These are phyloP conservation scores for Ceratina japonica DNA, from an alignment of 1,140 invertebrate species.

Conservation along the genomic window DNA sequence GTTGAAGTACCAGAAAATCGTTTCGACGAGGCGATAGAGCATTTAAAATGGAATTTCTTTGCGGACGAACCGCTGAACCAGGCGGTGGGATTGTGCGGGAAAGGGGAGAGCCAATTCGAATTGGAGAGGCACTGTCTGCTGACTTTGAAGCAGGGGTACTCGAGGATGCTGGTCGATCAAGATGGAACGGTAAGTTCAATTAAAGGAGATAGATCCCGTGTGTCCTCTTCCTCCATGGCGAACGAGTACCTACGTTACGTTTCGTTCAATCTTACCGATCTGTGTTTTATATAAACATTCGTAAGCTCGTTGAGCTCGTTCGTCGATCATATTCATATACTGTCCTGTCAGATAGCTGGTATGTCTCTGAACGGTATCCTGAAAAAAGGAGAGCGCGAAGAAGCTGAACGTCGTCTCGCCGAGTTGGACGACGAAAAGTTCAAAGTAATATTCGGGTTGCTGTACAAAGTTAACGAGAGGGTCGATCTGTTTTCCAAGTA, in stretches of 20 bases:
- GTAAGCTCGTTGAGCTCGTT: constrained; percentile 24
- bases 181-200: constrained; percentile 80
- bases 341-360: constrained; percentile 82
- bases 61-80: constrained; percentile 89
- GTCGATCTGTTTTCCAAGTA: constrained; percentile 83
- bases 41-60: constrained; percentile 87
- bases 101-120: constrained; percentile 84
- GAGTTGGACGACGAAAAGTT: constrained; percentile 82
- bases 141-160: constrained; percentile 86
- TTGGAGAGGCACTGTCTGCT: constrained; percentile 86
- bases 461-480: constrained; percentile 83
- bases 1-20: constrained; percentile 78
- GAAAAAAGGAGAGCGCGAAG: constrained; percentile 81
- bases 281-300: neutral
- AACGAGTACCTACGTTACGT: neutral
- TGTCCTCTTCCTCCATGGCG: neutral
- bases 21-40: constrained; percentile 83
- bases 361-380: constrained; percentile 84
- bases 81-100: constrained; percentile 84
- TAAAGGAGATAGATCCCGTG: neutral
- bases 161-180: constrained; percentile 84
- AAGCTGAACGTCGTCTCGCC: constrained; percentile 81
- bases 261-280: neutral
- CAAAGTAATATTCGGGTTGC: constrained; percentile 83
- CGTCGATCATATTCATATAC: constrained; percentile 11